Evolutionary conservation across 92 coral and sea anemone genomes (phyloP).

Genomic region (Desmophyllum pertusum): DNA sequence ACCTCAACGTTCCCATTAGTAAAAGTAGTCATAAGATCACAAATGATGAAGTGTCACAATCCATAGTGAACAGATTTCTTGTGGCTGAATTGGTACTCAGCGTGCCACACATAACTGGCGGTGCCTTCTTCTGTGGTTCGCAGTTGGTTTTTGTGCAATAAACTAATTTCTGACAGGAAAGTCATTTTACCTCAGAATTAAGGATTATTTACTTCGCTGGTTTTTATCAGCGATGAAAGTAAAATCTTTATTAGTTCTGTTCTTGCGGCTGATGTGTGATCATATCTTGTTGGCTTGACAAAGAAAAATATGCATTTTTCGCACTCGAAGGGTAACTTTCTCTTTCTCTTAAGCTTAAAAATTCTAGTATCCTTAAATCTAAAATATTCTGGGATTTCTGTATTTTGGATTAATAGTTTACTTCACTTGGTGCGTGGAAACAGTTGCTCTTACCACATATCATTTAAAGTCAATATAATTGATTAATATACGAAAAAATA

Average conservation of each 20-base stretch:
- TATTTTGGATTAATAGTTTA: neutral
- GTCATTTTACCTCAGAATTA: slow-evolving; percentile 16
- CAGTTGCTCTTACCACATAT: neutral
- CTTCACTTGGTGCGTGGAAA: neutral
- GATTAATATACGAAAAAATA: neutral
- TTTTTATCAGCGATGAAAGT: neutral
- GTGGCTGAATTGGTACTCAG: neutral
- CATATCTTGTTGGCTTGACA: neutral
- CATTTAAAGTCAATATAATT: neutral
- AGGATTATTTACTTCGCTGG: slow-evolving; percentile 8
- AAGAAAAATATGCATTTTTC: too few relatives aligned
- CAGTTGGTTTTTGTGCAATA: neutral
- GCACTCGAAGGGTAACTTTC: too few relatives aligned
- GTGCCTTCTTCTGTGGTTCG: slow-evolving; percentile 18
- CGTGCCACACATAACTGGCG: neutral
- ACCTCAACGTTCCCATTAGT: neutral
- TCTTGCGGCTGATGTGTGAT: neutral
- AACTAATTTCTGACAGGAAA: neutral
- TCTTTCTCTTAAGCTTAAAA: neutral
- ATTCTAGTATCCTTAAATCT: neutral
- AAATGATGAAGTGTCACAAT: too few relatives aligned
- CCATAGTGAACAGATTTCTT: neutral
- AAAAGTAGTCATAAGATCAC: neutral
- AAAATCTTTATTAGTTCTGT: neutral
- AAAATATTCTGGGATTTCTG: neutral